phyloP scores from a whole-genome alignment of 2,888 invertebrate species.

The Flexamia atlantica region DNA sequence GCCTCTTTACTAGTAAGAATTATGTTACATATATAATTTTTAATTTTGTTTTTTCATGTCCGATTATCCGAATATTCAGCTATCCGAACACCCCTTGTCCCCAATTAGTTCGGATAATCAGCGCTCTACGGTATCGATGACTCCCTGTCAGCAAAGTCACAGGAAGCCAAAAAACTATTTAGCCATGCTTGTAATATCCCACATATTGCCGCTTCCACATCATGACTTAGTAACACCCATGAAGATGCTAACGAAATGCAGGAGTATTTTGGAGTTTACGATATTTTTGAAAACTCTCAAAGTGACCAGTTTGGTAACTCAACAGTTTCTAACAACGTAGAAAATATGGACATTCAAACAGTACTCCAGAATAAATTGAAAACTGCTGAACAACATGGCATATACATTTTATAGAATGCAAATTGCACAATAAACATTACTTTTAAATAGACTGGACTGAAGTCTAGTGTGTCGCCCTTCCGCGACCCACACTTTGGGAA shows the following conservation, averaged over 20 bases:
- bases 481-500: too few relatives aligned
- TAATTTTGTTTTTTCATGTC: too few relatives aligned
- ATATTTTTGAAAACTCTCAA: background rate
- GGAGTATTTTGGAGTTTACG: background rate
- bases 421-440: conserved; percentile 11
- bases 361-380: background rate
- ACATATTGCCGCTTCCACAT: background rate
- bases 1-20: too few relatives aligned
- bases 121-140: too few relatives aligned
- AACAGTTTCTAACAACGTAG: background rate
- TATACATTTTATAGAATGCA: background rate
- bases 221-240: background rate
- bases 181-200: background rate
- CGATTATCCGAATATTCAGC: too few relatives aligned
- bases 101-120: too few relatives aligned
- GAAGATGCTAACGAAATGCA: background rate
- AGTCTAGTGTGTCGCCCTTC: too few relatives aligned
- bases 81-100: too few relatives aligned
- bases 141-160: conserved; percentile 1
- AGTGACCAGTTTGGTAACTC: background rate
- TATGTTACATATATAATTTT: too few relatives aligned
- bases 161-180: background rate
- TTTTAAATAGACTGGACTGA: background rate
- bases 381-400: background rate
- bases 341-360: background rate